Evolutionary conservation across 2,888 invertebrate genomes (phyloP).

Genomic region (Exocentrus adspersus): DNA sequence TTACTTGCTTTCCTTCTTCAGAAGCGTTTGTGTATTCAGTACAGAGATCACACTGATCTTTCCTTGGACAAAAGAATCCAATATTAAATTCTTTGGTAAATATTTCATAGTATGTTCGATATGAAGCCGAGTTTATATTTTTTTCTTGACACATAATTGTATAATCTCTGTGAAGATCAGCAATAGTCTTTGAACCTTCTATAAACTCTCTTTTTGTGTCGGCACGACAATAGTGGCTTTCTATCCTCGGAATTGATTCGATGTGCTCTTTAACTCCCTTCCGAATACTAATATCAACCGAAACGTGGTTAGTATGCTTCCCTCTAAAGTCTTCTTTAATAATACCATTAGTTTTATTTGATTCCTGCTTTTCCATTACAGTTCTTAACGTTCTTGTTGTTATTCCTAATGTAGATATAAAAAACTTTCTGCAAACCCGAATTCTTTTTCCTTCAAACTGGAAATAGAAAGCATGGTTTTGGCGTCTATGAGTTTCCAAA

Average conservation of each 20-base stretch:
- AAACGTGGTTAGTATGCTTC: constrained; percentile 26
- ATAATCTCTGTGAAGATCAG: constrained; percentile 47
- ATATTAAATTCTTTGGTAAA: constrained; percentile 28
- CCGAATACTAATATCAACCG: neutral
- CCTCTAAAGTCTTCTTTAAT: constrained; percentile 27
- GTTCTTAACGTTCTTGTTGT: constrained; percentile 17
- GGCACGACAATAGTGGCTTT: constrained; percentile 30
- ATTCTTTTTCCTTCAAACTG: constrained; percentile 12
- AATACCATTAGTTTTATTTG: constrained; percentile 23
- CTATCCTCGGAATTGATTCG: constrained; percentile 24
- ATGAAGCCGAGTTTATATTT: neutral
- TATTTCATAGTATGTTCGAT: constrained; percentile 24
- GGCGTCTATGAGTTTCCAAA: neutral
- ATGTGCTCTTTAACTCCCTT: constrained; percentile 26
- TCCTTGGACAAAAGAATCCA: constrained; percentile 25
- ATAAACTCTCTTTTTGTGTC: constrained; percentile 45
- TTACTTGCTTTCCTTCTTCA: constrained; percentile 10
- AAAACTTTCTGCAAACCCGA: constrained; percentile 28
- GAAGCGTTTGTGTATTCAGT: constrained; percentile 20
- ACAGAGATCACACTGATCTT: constrained; percentile 28
- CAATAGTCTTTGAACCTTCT: constrained; percentile 45
- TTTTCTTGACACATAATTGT: constrained; percentile 34
- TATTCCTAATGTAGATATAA: constrained; percentile 30
- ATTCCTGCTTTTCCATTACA: constrained; percentile 27
- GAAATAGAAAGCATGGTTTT: too few species aligned